Conservation (phyloP, 2,888 invertebrate genomes). For the Marasmarcha lunaedactyla region DNA sequence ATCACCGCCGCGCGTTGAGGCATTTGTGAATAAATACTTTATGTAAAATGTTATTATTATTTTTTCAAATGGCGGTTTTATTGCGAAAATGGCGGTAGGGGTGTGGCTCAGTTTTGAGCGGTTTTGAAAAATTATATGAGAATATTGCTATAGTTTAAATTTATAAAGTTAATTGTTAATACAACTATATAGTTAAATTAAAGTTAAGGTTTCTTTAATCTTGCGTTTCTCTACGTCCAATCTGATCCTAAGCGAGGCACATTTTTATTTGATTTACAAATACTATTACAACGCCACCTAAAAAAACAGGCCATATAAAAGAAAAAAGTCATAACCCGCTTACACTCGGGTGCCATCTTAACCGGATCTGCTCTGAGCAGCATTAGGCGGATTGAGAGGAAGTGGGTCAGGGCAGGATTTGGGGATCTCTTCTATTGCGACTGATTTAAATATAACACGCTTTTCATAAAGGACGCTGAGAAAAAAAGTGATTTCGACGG, state of each 20-base stretch:
- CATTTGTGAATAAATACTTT: constrained; percentile 55
- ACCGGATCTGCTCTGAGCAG: constrained; percentile 34
- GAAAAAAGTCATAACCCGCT: constrained; percentile 18
- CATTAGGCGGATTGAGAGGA: constrained; percentile 57
- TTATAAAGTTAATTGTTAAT: too few species aligned
- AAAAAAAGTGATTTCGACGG: constrained; percentile 3
- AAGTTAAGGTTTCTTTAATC: too few species aligned
- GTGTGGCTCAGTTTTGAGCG: constrained; percentile 25
- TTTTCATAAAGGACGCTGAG: constrained; percentile 29
- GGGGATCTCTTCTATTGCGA: constrained; percentile 39
- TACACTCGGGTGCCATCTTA: constrained; percentile 17
- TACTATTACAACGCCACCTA: too few species aligned
- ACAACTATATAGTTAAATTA: too few species aligned
- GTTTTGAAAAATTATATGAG: too few species aligned
- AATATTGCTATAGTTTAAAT: too few species aligned
- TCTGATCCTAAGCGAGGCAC: too few species aligned
- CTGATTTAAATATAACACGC: constrained; percentile 60
- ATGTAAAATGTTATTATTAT: constrained; percentile 67
- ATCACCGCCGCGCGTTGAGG: constrained; percentile 17
- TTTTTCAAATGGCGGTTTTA: constrained; percentile 26
- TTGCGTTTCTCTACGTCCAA: too few species aligned
- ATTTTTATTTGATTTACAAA: too few species aligned
- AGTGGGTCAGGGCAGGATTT: constrained; percentile 65
- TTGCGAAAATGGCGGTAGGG: constrained; percentile 17
- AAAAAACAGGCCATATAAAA: background rate